Percentiles rank a stretch among this genome's conserved stretches.
Evolutionary conservation across 2,888 invertebrate species (phyloP).

Genomic region (Amphipoea lucens): DNA sequence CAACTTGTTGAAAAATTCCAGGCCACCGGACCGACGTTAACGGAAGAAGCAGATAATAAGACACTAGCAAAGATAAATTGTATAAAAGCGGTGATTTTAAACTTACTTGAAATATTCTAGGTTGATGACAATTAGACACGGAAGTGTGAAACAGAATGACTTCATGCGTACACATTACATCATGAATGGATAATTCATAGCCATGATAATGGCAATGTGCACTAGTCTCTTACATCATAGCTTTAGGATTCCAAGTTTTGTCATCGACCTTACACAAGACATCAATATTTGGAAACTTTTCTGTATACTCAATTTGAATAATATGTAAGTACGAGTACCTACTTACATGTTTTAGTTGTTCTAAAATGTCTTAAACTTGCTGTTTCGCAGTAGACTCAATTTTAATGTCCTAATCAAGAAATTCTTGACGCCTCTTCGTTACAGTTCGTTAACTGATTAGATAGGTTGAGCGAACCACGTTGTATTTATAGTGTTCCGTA

Average conservation of each 20-base stretch:
- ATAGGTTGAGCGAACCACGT: constrained; percentile 38
- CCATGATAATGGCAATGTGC: constrained; percentile 58
- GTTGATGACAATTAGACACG: constrained; percentile 44
- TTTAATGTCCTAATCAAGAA: constrained; percentile 76
- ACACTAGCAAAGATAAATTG: constrained; percentile 4
- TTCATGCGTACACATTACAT: constrained; percentile 62
- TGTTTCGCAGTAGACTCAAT: constrained; percentile 35
- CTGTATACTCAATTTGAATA: not conserved
- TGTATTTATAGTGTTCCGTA: constrained; percentile 49
- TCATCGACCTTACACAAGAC: constrained; percentile 43
- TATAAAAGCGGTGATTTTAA: not conserved
- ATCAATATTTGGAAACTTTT: constrained; percentile 9
- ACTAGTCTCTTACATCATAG: constrained; percentile 56
- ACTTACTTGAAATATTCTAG: constrained; percentile 24
- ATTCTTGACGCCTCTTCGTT: constrained; percentile 70
- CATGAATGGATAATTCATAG: constrained; percentile 63
- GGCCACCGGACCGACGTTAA: constrained; percentile 14
- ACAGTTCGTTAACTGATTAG: constrained; percentile 62
- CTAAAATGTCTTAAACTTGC: constrained; percentile 13
- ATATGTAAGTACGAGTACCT: too few relatives aligned
- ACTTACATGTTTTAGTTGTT: constrained; percentile 14
- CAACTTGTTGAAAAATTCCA: constrained; percentile 36
- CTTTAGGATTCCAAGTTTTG: constrained; percentile 41
- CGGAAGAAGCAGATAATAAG: constrained; percentile 28
- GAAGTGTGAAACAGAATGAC: constrained; percentile 59